phyloP scores from a whole-genome alignment of 2,113 vertebrate species.

The Centrocercus urophasianus region DNA sequence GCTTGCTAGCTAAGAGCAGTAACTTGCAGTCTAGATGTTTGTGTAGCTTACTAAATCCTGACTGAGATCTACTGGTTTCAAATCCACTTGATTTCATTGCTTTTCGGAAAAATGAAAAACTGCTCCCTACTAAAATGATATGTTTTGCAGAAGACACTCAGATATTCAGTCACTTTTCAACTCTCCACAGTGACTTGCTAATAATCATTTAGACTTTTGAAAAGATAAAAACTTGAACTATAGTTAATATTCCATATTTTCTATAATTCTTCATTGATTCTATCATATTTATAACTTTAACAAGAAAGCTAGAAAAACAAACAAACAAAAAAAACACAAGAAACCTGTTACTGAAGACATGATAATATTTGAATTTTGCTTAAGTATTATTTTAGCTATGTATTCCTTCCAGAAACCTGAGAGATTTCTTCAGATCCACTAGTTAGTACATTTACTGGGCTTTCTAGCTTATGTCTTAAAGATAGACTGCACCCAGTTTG shows the following conservation, averaged over 20 bases:
- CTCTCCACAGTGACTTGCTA: neutral
- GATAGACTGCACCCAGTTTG: too few relatives aligned
- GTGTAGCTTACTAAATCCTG: neutral
- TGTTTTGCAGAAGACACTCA: neutral
- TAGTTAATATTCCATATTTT: neutral
- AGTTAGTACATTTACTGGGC: too few relatives aligned
- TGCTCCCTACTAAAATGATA: neutral
- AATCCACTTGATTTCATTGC: neutral
- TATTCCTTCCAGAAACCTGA: too few relatives aligned
- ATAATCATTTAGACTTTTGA: neutral
- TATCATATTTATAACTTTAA: too few relatives aligned
- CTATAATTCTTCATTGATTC: neutral
- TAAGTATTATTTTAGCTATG: too few relatives aligned
- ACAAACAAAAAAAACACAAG: too few relatives aligned
- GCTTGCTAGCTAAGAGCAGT: neutral
- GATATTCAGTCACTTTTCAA: neutral
- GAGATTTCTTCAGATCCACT: too few relatives aligned
- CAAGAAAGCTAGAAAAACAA: too few relatives aligned
- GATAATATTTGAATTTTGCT: too few relatives aligned
- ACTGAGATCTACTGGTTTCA: neutral
- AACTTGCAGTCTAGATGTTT: neutral
- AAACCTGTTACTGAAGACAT: too few relatives aligned
- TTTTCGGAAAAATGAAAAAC: neutral
- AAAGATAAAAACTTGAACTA: neutral
- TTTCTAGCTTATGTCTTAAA: too few relatives aligned